Evolutionary conservation across 2,113 vertebrate species (phyloP).

Genomic region (Microcebus lehilahytsara): DNA sequence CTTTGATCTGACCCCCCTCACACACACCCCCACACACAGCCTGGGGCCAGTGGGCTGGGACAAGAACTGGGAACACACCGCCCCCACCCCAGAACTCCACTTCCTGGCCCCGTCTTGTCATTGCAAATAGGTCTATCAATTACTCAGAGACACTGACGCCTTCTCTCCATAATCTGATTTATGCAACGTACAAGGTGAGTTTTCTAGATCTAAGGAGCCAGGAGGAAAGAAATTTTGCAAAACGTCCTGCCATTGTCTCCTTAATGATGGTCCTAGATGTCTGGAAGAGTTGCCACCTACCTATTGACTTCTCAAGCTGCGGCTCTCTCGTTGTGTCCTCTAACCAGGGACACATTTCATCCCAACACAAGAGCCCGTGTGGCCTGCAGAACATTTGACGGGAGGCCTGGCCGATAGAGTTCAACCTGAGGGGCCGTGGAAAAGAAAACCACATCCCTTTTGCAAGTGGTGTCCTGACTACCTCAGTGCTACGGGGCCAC

Average conservation of each 20-base stretch:
- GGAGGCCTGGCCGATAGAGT: not conserved
- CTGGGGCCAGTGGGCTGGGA: not conserved
- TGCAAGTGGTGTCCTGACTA: fast-evolving
- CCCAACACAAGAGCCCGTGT: not conserved
- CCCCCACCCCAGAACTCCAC: not conserved
- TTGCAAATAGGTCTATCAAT: not conserved
- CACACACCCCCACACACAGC: not conserved
- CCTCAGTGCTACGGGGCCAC: not conserved
- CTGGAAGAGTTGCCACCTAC: not conserved
- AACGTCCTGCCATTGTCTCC: not conserved
- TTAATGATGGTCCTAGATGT: not conserved
- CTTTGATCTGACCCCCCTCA: not conserved
- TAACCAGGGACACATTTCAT: not conserved
- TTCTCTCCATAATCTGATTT: not conserved
- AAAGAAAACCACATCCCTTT: not conserved
- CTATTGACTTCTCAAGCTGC: not conserved
- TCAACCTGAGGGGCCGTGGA: not conserved
- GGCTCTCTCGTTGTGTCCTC: not conserved
- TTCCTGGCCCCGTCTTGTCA: not conserved
- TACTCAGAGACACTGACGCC: not conserved
- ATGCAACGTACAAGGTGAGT: not conserved
- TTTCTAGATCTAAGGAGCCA: not conserved
- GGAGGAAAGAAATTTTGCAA: not conserved
- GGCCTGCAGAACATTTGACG: not conserved
- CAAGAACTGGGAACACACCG: not conserved